Evolutionary conservation across 1,140 invertebrate genomes (phyloP).

Genomic region (Lysiphlebus fabarum): DNA sequence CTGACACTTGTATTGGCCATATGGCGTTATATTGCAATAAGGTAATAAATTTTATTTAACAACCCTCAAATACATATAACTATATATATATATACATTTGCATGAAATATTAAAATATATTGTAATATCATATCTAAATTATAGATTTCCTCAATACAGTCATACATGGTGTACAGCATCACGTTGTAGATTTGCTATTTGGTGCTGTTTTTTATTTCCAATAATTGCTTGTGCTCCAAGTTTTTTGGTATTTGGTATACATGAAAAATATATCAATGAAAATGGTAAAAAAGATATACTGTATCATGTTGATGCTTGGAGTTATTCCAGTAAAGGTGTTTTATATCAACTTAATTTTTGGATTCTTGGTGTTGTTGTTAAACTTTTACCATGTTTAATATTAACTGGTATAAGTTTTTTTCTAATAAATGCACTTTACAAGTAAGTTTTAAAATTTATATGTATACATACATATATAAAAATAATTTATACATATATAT

Average conservation of each 20-base stretch:
- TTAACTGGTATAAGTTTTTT: constrained; percentile 78
- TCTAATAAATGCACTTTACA: constrained; percentile 70
- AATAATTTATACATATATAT: too few relatives aligned
- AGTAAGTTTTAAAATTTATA: constrained; percentile 33
- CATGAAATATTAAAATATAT: too few relatives aligned
- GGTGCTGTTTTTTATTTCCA: constrained; percentile 69
- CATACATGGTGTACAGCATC: constrained; percentile 64
- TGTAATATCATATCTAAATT: too few relatives aligned
- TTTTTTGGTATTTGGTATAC: constrained; percentile 63
- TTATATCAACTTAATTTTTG: constrained; percentile 81
- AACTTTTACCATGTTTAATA: constrained; percentile 80
- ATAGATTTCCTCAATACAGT: constrained; percentile 63
- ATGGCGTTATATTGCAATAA: constrained; percentile 69
- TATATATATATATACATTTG: too few relatives aligned
- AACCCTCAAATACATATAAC: neutral
- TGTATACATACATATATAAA: too few relatives aligned
- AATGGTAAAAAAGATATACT: constrained; percentile 31
- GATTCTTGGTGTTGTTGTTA: constrained; percentile 81
- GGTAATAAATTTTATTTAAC: constrained; percentile 42
- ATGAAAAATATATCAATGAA: constrained; percentile 29
- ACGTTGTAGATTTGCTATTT: constrained; percentile 71
- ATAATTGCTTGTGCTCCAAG: constrained; percentile 77
- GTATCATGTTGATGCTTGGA: constrained; percentile 35
- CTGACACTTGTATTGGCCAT: constrained; percentile 79
- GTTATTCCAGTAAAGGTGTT: constrained; percentile 46